Evolutionary conservation across 2,113 vertebrate species (phyloP), one percentile per base, ranked within the genome.

Genomic region (Ptilonorhynchus violaceus): DNA sequence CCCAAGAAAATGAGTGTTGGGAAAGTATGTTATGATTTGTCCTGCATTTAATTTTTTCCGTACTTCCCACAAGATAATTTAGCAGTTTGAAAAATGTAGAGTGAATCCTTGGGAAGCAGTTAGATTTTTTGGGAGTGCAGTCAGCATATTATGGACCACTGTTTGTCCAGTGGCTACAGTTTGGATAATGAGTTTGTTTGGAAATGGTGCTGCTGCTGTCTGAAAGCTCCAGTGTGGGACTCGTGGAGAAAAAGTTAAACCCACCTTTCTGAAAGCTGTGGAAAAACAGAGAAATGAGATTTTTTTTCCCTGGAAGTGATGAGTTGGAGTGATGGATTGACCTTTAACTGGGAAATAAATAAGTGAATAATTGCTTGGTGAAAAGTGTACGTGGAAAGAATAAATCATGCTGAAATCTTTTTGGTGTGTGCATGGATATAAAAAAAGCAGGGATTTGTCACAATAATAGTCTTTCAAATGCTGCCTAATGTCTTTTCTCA

Each of bases 341-440:
- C 44, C 88, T 92, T 81, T 84, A 92, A 62, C 47, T 55, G 42
- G 27, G 66, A 88, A 97, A 92, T 76, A 94, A 94, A 85, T 85
- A 94, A 90, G 37, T 80, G 85, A 92, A 72, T 88, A 92, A 93
- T 89, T 67, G n/a, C 68, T 77, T 67, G 24, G 56, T 37, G 56
- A 84, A 92, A 94, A 74, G 37, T 21, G 15, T 52, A 46, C 4
- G 2, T 78, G 56, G 76, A 85, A 89, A 94, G 41, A 88, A 77
- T 91, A 94, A 74, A 88, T 56, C 56, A 60, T 13, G 7, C 7
- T 41, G 59, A 84, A 93, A 88, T 44, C 11, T 68, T 79, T 82
- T 60, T 79, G 41, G 37, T 6, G 25, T 31, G 35, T 66, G 24
- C n/a, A 74, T 63, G 55, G 47, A 42, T 83, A 69, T 39, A 62